Base-by-base conservation (phyloP, 2,888 invertebrate genomes). In the Gnatocerus cornutus region DNA sequence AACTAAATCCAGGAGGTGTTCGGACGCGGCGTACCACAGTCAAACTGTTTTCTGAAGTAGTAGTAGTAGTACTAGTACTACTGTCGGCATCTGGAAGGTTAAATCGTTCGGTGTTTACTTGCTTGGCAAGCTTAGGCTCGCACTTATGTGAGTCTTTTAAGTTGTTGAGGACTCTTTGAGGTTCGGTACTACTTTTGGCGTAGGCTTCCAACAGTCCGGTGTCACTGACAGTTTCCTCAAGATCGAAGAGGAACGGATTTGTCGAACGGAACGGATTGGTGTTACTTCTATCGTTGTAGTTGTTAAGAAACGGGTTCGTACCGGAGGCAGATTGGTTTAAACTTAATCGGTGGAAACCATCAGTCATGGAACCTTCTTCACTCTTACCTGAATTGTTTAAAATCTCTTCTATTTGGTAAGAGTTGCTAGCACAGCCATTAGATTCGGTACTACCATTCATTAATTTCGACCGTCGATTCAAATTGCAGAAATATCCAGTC, bases 401-500 rank as follows among this genome's bases (percentile, higher is more conserved):
- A 56, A 7, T 56, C 0, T 43, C 12, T 27, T 56, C 21, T 3
- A 21, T 4, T 21, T 1, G 21, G 21, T 1, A 21, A 21, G 4
- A 3, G 21, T 21, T 21, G 21, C 21, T 21, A 21, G n/a, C n/a
- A n/a, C n/a, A n/a, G n/a, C n/a, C n/a, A n/a, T n/a, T 21, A 21
- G 21, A 21, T 21, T 1, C 2, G 21, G 2, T 21, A 21, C 4
- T 4, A 21, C 21, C 21, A 29, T 45, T 9, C 45, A 37, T 61
- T 39, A 61, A 9, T 3, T 39, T 48, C 16, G 50, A 61, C 16
- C 48, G 48, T 21, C 61, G 48, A 30, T 50, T 61, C 39, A 27
- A 48, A 12, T 61, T 61, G 39, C 61, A 61, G 46, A 33, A 46
- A 16, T 59, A 59, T 16, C 58, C 39, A 30, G 9, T 27, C 16